Evolutionary conservation across 2,113 vertebrate genomes (phyloP).

Genomic region (Tonatia bakeri): DNA sequence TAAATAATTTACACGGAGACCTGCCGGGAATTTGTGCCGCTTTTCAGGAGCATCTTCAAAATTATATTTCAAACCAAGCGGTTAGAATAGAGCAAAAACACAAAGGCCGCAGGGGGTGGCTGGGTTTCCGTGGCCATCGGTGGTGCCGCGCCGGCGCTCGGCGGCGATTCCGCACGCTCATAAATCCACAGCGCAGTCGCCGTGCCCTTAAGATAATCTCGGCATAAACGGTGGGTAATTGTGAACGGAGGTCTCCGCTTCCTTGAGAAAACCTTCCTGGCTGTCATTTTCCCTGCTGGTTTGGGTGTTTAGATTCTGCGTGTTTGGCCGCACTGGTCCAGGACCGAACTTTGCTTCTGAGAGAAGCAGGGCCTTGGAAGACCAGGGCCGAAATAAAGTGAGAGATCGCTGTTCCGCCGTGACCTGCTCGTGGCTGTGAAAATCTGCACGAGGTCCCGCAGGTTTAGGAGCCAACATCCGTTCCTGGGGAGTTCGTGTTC

Average conservation of each 20-base stretch:
- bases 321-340: not conserved
- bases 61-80: constrained; percentile 71
- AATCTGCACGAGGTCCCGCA: not conserved
- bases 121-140: not conserved
- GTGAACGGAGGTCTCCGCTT: not conserved
- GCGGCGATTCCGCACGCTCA: not conserved
- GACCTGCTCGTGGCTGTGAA: not conserved
- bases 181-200: not conserved
- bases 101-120: not conserved
- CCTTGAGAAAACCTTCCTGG: not conserved
- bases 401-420: not conserved
- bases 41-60: constrained; percentile 74
- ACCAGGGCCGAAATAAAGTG: not conserved
- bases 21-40: constrained; percentile 63
- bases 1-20: constrained; percentile 77
- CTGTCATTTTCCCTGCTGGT: not conserved
- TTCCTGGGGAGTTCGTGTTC: constrained; percentile 9
- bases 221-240: not conserved
- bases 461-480: not conserved
- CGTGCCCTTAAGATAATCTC: constrained; percentile 7
- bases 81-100: constrained; percentile 48
- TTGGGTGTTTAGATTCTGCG: constrained; percentile 38
- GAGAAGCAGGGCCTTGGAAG: not conserved
- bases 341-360: not conserved
- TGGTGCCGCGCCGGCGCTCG: accelerated